Conservation (phyloP, 2,888 invertebrate genomes). For the Pandemis cinnamomeana region DNA sequence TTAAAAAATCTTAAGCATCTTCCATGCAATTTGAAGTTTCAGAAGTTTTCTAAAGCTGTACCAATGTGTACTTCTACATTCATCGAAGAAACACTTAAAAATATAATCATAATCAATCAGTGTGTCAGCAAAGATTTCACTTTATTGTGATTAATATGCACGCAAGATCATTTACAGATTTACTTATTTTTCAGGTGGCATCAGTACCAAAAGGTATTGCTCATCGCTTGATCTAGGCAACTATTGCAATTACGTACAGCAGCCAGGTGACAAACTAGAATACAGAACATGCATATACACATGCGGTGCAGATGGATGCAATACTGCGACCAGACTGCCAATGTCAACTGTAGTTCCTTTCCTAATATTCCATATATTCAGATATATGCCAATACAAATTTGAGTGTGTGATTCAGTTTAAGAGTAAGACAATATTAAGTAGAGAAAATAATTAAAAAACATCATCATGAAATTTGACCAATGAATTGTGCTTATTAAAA, state of each 20-base stretch:
- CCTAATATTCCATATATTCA: constrained; percentile 41
- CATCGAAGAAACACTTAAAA: no score
- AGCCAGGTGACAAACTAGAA: constrained; percentile 92
- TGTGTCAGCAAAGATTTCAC: neutral
- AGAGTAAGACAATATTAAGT: neutral
- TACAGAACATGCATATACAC: constrained; percentile 96
- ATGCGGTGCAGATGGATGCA: constrained; percentile 93
- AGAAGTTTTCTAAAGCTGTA: no score
- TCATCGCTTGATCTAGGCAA: constrained; percentile 94
- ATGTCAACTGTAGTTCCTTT: constrained; percentile 52
- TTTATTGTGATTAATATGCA: neutral
- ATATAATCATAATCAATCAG: no score
- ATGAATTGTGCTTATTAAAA: neutral
- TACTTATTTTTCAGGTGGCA: constrained; percentile 87
- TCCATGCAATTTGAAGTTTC: no score
- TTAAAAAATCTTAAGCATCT: no score
- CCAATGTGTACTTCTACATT: no score
- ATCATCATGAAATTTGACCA: neutral
- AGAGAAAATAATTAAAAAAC: neutral
- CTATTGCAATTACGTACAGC: constrained; percentile 94
- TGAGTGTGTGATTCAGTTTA: neutral
- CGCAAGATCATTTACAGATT: neutral
- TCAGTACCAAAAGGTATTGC: constrained; percentile 94
- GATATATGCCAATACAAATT: constrained; percentile 19
- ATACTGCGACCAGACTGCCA: constrained; percentile 77